phyloP scores from a whole-genome alignment of 2,888 invertebrate genomes.

The Nomada fucata region DNA sequence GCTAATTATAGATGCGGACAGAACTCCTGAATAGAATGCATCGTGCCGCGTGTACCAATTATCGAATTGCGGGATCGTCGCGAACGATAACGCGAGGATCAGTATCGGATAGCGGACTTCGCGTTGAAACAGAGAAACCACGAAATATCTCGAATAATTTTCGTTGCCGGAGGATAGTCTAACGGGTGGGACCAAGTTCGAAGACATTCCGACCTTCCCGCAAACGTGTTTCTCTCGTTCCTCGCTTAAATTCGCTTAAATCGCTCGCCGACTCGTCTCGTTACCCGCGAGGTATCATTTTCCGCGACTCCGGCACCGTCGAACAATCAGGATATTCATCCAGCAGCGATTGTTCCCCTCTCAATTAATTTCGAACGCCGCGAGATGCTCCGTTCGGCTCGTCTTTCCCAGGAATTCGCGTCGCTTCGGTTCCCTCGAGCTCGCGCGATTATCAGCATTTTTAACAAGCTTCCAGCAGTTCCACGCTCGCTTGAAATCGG shows the following conservation, averaged over 20 bases:
- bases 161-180: no score
- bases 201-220: no score
- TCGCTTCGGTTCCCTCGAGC: slow-evolving; percentile 33
- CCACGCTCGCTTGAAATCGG: not conserved
- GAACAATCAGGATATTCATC: slow-evolving; percentile 26
- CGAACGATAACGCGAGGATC: no score
- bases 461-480: slow-evolving; percentile 10
- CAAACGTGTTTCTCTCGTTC: not conserved
- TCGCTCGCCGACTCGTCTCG: slow-evolving; percentile 3
- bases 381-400: not conserved
- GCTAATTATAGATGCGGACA: no score
- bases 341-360: slow-evolving; percentile 17
- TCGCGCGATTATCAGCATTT: slow-evolving; percentile 13
- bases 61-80: no score
- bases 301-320: slow-evolving; percentile 14
- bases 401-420: slow-evolving; percentile 19
- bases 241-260: not conserved
- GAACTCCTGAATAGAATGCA: no score
- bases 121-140: no score
- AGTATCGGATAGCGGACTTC: no score
- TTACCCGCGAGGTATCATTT: slow-evolving; percentile 30
- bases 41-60: no score
- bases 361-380: slow-evolving; percentile 14
- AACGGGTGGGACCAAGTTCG: no score
- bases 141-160: no score